phyloP scores from a whole-genome alignment of 2,113 vertebrate species.

The Perca fluviatilis region DNA sequence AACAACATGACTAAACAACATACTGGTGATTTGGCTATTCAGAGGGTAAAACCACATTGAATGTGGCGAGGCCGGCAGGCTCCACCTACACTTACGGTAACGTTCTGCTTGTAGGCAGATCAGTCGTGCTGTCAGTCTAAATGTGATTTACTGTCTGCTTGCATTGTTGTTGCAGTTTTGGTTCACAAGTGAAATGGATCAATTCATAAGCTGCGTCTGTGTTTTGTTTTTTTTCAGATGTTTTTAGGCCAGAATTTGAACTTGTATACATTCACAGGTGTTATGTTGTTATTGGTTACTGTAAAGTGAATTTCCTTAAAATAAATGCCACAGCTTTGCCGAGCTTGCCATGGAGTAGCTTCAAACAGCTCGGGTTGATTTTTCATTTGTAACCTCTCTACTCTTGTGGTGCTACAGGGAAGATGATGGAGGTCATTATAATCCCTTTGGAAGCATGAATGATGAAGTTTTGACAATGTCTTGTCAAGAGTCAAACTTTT shows the following conservation, averaged over 20 bases:
- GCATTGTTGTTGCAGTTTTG: conserved; percentile 7
- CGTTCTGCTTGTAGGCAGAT: conserved; percentile 1
- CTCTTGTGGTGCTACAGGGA: not conserved
- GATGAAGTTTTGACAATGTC: not conserved
- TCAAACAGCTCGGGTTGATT: not conserved
- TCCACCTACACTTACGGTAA: too few relatives aligned
- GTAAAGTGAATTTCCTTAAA: too few relatives aligned
- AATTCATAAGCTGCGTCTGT: not conserved
- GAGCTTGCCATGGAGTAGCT: not conserved
- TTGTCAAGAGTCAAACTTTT: conserved; percentile 5
- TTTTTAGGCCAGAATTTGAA: not conserved
- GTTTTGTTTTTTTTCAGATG: not conserved
- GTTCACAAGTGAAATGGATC: conserved; percentile 11
- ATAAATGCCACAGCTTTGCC: not conserved
- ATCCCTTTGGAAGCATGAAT: not conserved
- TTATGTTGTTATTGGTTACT: not conserved
- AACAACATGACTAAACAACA: conserved; percentile 3
- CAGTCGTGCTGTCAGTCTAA: not conserved
- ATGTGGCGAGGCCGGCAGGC: too few relatives aligned
- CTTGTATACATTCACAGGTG: not conserved
- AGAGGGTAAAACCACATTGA: not conserved
- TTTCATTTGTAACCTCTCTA: not conserved
- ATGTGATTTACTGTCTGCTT: conserved; percentile 20
- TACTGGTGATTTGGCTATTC: not conserved
- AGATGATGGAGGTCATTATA: not conserved